A percentile compares a stretch with the other conserved stretches of the same genome.
phyloP scores from a whole-genome alignment of 2,113 vertebrate species.

The Poecile atricapillus region DNA sequence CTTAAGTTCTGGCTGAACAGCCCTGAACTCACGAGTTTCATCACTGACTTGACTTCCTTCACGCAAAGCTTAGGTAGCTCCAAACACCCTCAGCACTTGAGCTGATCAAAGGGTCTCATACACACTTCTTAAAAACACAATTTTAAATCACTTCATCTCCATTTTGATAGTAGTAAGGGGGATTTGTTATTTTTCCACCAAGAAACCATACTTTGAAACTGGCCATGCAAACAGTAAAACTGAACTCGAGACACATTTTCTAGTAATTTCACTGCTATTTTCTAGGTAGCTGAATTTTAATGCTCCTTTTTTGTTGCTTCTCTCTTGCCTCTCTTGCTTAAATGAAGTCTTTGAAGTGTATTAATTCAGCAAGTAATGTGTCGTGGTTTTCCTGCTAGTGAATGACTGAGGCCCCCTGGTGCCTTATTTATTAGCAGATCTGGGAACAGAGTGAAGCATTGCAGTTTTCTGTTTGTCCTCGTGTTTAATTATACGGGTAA shows the following conservation, averaged over 20 bases:
- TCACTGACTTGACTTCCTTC: not conserved
- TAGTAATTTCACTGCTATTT: not conserved
- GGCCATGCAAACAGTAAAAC: not conserved
- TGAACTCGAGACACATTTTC: not conserved
- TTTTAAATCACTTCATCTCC: not conserved
- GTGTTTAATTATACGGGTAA: not conserved
- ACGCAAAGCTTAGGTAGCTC: not conserved
- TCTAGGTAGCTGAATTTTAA: not conserved
- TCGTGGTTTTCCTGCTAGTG: not conserved
- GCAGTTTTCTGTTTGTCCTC: not conserved
- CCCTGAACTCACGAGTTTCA: not conserved
- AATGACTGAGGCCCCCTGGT: constrained; percentile 21
- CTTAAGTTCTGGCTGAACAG: not conserved
- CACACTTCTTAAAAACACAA: rapidly evolving
- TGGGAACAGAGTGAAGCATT: not conserved
- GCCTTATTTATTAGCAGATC: not conserved
- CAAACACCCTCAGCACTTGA: not conserved
- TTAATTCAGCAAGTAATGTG: not conserved
- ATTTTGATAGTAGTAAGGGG: not conserved
- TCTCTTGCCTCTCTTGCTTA: not conserved
- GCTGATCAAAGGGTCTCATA: not conserved
- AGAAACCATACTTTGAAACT: not conserved
- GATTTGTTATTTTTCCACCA: not conserved
- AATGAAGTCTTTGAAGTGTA: not conserved
- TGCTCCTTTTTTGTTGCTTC: not conserved